Evolutionary conservation across 2,797 vertebrate genomes (phyloP), one percentile per base, ranked within the genome.

Genomic region (Malacoraja senta): DNA sequence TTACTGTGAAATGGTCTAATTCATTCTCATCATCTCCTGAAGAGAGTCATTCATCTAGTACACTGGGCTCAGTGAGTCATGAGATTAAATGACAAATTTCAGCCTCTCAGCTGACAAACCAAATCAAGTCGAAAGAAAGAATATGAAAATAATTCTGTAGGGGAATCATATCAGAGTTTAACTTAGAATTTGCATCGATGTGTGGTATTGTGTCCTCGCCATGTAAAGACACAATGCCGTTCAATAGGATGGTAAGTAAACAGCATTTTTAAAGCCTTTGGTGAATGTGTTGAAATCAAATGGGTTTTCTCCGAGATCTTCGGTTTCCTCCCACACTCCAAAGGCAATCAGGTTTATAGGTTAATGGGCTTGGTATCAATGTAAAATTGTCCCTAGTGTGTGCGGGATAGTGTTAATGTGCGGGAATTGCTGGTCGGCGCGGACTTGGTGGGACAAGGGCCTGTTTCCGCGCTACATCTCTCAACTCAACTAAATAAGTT

Each of bases 21-120:
- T 95, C 93, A 94, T 96, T 96, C 96, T 96, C 96, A 96, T 96
- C 95, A 96, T 8, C 93, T 94, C 95, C 95, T 94, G 93, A 95
- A 96, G 95, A 93, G 93, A 95, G 61, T 24, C 93, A 93, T 96
- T 95, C 94, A 93, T 95, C 93, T 94, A 93, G 93, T 44, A 91
- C 80, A 93, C 94, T 94, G 94, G 44, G 93, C 94, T 93, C 93
- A 95, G 93, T 94, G 94, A 96, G 96, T 96, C 94, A 93, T 94
- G 94, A 95, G 95, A 96, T 95, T 95, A 95, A 95, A 95, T 90
- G 95, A 95, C 96, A 96, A 94, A 93, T 93, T 95, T 95, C 95
- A 95, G 94, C 94, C 96, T 94, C 95, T 95, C 95, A 95, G 94
- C 95, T 96, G 96, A 96, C 96, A 96, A 95, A 94, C 94, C 95